A percentile compares a stretch with the other conserved stretches of the same genome.
Conservation (phyloP, 1,140 invertebrate species). For the Drosophila triauraria region DNA sequence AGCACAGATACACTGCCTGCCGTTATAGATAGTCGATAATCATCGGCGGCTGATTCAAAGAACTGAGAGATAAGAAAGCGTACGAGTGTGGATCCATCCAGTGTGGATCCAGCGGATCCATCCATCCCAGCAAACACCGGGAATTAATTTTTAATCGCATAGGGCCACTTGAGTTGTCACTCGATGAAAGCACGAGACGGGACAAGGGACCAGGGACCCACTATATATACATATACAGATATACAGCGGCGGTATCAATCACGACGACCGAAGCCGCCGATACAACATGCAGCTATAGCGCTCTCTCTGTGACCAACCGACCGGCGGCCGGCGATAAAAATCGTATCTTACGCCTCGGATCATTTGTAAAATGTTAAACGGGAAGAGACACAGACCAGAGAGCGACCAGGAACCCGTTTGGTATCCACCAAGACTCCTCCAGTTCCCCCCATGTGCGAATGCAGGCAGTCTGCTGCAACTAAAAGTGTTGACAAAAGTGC, state of each 20-base stretch:
- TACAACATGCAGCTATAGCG: conserved; percentile 23
- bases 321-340: conserved; percentile 65
- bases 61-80: conserved; percentile 56
- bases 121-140: conserved; percentile 58
- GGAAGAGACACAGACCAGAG: conserved; percentile 43
- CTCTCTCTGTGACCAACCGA: conserved; percentile 38
- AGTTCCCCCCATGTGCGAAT: conserved; percentile 38
- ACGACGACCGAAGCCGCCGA: conserved; percentile 22
- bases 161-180: conserved; percentile 79
- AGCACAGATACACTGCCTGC: conserved; percentile 17
- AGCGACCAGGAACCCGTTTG: conserved; percentile 76
- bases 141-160: conserved; percentile 82
- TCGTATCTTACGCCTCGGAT: conserved; percentile 75
- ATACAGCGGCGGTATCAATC: conserved; percentile 56
- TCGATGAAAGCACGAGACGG: conserved; percentile 42
- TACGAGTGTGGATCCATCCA: conserved; percentile 13
- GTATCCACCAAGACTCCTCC: conserved; percentile 25
- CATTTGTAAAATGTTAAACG: conserved; percentile 75
- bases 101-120: conserved; percentile 15
- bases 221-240: conserved; percentile 1
- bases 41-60: conserved; percentile 76
- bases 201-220: conserved; percentile 11
- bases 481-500: conserved; percentile 83
- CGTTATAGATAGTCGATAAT: conserved; percentile 52
- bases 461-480: conserved; percentile 37